These are phyloP conservation scores for Leptinotarsa juncta DNA, from an alignment of 2,888 invertebrate genomes.

Conservation along the genomic window DNA sequence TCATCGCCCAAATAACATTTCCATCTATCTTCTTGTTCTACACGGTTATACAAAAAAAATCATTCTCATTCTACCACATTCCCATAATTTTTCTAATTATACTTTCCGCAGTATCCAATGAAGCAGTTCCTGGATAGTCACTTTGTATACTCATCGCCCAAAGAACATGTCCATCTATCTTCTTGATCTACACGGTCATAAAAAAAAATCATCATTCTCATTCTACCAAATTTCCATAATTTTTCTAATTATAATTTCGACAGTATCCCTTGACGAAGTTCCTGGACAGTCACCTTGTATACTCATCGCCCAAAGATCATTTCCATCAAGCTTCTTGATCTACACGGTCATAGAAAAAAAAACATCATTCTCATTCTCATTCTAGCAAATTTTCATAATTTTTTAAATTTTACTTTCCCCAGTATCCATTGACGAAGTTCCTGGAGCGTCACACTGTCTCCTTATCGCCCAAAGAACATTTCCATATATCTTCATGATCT, in stretches of 20 bases:
- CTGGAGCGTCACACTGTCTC: no score
- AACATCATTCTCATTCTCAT: no score
- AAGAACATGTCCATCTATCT: neutral
- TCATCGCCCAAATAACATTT: neutral
- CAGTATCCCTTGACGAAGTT: neutral
- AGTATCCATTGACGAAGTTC: no score
- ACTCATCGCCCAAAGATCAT: neutral
- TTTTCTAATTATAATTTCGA: accelerated
- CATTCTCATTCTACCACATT: neutral
- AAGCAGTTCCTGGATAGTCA: neutral
- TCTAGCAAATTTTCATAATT: no score
- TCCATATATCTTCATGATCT: neutral
- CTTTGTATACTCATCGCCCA: no score
- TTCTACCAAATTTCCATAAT: no score
- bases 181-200: neutral
- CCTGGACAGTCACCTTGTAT: no score
- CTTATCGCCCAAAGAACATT: no score
- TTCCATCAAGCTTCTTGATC: neutral
- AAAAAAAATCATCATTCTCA: neutral
- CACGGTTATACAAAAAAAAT: neutral
- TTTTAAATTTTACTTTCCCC: no score
- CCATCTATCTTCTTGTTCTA: neutral
- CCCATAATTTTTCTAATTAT: neutral
- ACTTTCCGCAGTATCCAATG: no score
- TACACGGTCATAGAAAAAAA: neutral